Base-by-base conservation (phyloP, 2,888 invertebrate species). In the Clivina fossor region DNA sequence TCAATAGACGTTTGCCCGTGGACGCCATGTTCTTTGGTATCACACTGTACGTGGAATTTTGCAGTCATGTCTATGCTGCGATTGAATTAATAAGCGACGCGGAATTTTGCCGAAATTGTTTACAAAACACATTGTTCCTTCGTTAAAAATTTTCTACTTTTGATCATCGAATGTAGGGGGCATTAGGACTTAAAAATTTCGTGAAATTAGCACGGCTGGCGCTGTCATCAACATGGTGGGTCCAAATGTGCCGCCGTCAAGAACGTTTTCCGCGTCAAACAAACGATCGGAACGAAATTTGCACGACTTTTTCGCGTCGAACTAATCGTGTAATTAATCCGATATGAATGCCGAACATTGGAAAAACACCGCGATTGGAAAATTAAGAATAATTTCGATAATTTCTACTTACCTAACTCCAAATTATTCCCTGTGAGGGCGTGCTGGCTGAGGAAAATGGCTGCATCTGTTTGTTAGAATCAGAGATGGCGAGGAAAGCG, bases 171-270 rank as follows among this genome's bases (percentile, higher is more conserved):
- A 71, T 72, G 72, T 74, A 82, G 82, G 81, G 81, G 81, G 82
- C 82, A 81, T 81, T 80, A 73, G 77, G 76, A 77, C 78, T n/a
- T n/a, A 77, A 79, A 81, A 81, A 81, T 80, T 81, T 79, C 80
- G 73, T 73, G 76, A 78, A 81, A 80, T 81, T 79, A 81, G 80
- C 82, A 81, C 81, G 74, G 80, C 77, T 78, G 81, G 82, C 82
- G 82, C 82, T 82, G 82, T 78, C 80, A 80, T 80, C 81, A 81
- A 79, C 75, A 78, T 78, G 78, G 77, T 74, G 74, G n/a, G 70
- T 68, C 69, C 55, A 53, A 60, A 62, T 59, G 68, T 67, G 68
- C 63, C 61, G 67, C 62, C 58, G 68, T 66, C 61, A 61, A 37
- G 4, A 20, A 9, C 7, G 20, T 33, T 47, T 47, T n/a, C 32